Conservation (phyloP, 2,113 vertebrate genomes). For the Poecilia latipinna region DNA sequence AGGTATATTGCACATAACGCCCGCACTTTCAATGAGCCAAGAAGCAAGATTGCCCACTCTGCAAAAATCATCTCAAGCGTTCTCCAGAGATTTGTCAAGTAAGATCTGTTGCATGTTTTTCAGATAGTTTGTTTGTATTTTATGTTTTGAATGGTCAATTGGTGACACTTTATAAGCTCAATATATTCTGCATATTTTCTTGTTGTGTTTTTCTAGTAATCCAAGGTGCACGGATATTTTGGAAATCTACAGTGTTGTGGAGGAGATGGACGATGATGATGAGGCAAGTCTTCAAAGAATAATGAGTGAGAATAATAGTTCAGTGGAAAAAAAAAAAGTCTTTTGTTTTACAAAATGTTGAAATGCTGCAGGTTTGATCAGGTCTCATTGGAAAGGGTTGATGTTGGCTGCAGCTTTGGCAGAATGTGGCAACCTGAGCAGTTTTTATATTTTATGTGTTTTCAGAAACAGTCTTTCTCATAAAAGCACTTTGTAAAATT, state of each 20-base stretch:
- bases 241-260: constrained; percentile 88
- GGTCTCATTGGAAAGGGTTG: too few species aligned
- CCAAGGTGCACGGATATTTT: constrained; percentile 88
- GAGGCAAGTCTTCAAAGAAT: constrained; percentile 77
- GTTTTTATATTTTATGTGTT: neutral
- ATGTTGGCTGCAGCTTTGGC: neutral
- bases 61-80: constrained; percentile 93
- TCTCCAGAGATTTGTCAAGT: constrained; percentile 95
- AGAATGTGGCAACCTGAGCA: neutral
- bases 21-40: constrained; percentile 94
- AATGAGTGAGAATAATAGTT: neutral
- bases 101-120: constrained; percentile 53
- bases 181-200: neutral
- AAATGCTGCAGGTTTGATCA: too few species aligned
- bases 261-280: constrained; percentile 87
- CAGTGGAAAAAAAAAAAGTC: neutral
- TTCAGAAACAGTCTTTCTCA: neutral
- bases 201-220: constrained; percentile 81
- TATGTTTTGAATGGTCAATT: neutral
- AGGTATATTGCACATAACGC: constrained; percentile 94
- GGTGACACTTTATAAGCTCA: neutral
- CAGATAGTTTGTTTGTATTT: neutral
- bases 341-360: too few species aligned
- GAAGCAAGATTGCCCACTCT: constrained; percentile 92
- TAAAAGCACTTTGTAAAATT: neutral